Conservation (phyloP, 37 sponge, comb jelly and placozoan species). For the Lycopodina hypogea region DNA sequence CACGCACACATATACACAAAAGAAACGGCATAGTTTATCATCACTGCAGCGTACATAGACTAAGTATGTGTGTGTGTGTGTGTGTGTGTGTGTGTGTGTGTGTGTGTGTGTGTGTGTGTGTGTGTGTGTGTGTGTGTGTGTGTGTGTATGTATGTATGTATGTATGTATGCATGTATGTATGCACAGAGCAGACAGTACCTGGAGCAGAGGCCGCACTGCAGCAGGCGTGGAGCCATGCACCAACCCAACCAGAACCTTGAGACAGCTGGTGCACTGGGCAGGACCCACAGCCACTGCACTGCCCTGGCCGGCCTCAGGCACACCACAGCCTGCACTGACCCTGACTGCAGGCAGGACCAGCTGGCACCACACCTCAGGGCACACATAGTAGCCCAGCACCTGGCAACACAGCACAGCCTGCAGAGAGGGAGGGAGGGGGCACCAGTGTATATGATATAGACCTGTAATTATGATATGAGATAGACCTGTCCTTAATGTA, state of each 20-base stretch:
- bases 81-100: too few relatives aligned
- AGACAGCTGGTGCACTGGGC: constrained; percentile 81
- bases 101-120: too few relatives aligned
- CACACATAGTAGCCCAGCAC: constrained; percentile 64
- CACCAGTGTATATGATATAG: too few relatives aligned
- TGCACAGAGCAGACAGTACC: neutral
- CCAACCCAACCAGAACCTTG: constrained; percentile 27
- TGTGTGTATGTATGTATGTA: too few relatives aligned
- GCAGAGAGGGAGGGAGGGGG: neutral
- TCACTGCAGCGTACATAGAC: too few relatives aligned
- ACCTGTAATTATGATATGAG: neutral
- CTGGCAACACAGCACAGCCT: constrained; percentile 14
- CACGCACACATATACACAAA: too few relatives aligned
- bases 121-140: too few relatives aligned
- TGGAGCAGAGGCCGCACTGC: constrained; percentile 22
- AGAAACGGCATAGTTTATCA: too few relatives aligned
- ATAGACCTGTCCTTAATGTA: neutral
- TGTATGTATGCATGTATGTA: neutral
- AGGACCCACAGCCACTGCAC: constrained; percentile 67
- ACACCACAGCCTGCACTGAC: constrained; percentile 64
- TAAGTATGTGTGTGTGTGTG: too few relatives aligned
- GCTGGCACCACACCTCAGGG: constrained; percentile 70
- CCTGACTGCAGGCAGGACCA: constrained; percentile 76
- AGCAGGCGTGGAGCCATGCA: constrained; percentile 36
- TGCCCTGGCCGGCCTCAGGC: constrained; percentile 2